phyloP scores from a whole-genome alignment of 2,888 invertebrate species.

The Phalera bucephala region DNA sequence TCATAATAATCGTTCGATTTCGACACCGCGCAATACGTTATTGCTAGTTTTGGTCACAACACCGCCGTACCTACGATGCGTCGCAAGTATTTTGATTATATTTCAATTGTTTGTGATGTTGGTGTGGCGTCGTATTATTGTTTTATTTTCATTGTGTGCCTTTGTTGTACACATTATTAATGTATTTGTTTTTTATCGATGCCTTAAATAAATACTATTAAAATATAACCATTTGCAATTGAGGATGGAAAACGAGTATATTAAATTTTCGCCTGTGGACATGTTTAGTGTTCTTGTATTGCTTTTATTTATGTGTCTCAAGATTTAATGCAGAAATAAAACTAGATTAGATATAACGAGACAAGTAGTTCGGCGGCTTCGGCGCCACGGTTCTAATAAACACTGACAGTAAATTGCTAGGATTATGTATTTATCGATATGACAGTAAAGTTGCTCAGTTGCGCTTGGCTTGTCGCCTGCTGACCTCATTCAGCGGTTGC shows the following conservation, averaged over 20 bases:
- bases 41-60: constrained; percentile 35
- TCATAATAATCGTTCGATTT: constrained; percentile 51
- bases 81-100: constrained; percentile 21
- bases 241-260: too few species aligned
- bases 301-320: background rate
- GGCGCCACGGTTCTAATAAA: constrained; percentile 20
- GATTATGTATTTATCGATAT: constrained; percentile 56
- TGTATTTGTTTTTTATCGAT: too few species aligned
- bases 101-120: too few species aligned
- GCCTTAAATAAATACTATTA: too few species aligned
- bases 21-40: constrained; percentile 39
- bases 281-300: too few species aligned
- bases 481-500: constrained; percentile 56
- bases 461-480: constrained; percentile 52
- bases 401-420: constrained; percentile 26
- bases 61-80: constrained; percentile 21
- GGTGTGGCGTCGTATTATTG: too few species aligned
- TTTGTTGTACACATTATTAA: too few species aligned
- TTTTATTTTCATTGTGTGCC: too few species aligned
- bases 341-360: constrained; percentile 10
- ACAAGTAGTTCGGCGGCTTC: constrained; percentile 14
- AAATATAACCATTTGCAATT: too few species aligned
- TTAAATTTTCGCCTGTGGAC: too few species aligned
- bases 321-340: constrained; percentile 7
- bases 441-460: constrained; percentile 39